Percentiles rank a stretch among this genome's conserved stretches.
Conservation (phyloP, 1,140 invertebrate species). For the Zophobas morio region DNA sequence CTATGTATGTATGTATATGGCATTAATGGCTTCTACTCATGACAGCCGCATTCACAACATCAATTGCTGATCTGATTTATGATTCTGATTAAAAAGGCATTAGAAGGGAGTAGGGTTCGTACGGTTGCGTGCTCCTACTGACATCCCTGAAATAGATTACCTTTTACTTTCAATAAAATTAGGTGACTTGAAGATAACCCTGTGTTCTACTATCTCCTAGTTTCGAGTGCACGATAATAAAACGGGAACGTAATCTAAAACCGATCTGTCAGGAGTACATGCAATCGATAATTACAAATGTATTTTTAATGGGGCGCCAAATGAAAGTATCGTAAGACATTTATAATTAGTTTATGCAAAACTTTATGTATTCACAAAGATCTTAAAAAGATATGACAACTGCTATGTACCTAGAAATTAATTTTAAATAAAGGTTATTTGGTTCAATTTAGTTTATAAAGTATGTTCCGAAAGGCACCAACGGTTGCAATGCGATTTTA, state of each 20-base stretch:
- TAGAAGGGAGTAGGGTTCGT: constrained; percentile 2
- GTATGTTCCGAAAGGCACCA: too few species aligned
- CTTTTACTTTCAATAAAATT: constrained; percentile 37
- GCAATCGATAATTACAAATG: too few species aligned
- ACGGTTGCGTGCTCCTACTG: constrained; percentile 20
- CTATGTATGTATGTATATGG: constrained; percentile 44
- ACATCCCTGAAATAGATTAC: constrained; percentile 25
- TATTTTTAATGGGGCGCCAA: too few species aligned
- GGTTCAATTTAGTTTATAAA: too few species aligned
- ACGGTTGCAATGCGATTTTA: too few species aligned
- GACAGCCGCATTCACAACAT: constrained; percentile 41
- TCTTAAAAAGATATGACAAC: too few species aligned
- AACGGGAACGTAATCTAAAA: neutral
- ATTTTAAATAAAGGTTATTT: too few species aligned
- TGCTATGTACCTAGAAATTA: too few species aligned
- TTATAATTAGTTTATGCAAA: too few species aligned
- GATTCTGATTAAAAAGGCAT: constrained; percentile 49
- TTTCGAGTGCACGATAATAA: neutral
- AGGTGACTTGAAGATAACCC: constrained; percentile 11
- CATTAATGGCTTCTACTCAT: constrained; percentile 41
- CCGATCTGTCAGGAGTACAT: neutral
- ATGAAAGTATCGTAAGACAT: too few species aligned
- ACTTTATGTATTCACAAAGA: too few species aligned
- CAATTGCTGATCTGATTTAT: constrained; percentile 48
- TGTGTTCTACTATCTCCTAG: neutral